A percentile compares a stretch with the other conserved stretches of the same genome.
phyloP scores from a whole-genome alignment of 2,888 invertebrate species.

The Slavum lentiscoides region DNA sequence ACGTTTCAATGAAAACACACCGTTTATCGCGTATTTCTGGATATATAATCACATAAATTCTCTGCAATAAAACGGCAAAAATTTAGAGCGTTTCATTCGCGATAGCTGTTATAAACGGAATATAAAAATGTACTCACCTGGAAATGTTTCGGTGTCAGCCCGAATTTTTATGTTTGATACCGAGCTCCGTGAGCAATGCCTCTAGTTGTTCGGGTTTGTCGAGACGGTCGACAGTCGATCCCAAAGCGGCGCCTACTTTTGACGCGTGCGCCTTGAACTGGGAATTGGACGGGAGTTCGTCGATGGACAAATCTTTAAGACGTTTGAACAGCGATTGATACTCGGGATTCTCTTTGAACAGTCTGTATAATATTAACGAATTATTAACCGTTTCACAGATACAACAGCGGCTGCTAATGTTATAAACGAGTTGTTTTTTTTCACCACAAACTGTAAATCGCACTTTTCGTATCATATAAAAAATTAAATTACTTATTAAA shows the following conservation, averaged over 20 bases:
- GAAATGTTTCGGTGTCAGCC: constrained; percentile 24
- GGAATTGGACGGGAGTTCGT: constrained; percentile 22
- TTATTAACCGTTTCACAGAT: neutral
- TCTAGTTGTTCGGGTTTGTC: constrained; percentile 39
- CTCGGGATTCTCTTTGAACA: constrained; percentile 42
- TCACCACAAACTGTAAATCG: too few species aligned
- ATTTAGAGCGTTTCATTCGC: too few species aligned
- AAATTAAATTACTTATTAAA: too few species aligned
- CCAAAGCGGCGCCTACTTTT: constrained; percentile 28
- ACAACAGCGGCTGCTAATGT: neutral
- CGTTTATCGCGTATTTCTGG: too few species aligned
- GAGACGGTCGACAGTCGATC: constrained; percentile 8
- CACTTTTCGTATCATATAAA: too few species aligned
- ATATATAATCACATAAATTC: too few species aligned
- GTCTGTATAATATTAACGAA: neutral
- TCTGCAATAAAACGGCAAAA: too few species aligned
- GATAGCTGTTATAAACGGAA: too few species aligned
- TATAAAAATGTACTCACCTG: constrained; percentile 30
- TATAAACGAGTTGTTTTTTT: too few species aligned
- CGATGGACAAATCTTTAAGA: constrained; percentile 11
- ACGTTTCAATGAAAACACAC: too few species aligned
- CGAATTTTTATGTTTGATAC: constrained; percentile 38
- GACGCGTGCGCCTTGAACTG: constrained; percentile 34
- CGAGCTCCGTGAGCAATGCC: constrained; percentile 21
- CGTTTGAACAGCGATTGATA: constrained; percentile 36